Evolutionary conservation across 1,140 invertebrate genomes (phyloP).

Genomic region (Plectrocnemia conspersa): DNA sequence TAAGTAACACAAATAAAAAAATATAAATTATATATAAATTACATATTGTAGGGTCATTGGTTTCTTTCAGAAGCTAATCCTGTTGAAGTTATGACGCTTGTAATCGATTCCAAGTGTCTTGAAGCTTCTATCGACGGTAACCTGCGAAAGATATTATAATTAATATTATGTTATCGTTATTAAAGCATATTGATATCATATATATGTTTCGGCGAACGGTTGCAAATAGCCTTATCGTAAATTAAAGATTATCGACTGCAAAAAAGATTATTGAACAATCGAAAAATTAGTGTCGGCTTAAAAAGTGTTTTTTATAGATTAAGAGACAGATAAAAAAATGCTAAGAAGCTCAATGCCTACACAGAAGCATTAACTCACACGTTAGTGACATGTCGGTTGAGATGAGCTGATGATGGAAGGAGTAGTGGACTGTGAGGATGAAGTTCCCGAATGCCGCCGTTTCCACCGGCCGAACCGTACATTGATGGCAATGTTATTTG

Average conservation of each 20-base stretch:
- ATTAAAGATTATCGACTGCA: too few species aligned
- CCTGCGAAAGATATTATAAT: conserved; percentile 38
- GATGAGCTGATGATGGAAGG: conserved; percentile 39
- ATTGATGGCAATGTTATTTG: conserved; percentile 18
- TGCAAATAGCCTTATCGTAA: too few species aligned
- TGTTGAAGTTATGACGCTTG: conserved; percentile 33
- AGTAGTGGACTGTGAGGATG: conserved; percentile 24
- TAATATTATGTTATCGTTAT: background rate
- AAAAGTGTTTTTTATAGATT: too few species aligned
- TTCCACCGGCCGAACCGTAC: conserved; percentile 32
- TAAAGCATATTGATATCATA: too few species aligned
- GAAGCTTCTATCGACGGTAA: conserved; percentile 42
- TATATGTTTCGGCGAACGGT: too few species aligned
- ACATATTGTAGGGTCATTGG: conserved; percentile 11
- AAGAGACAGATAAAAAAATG: too few species aligned
- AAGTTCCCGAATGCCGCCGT: conserved; percentile 37
- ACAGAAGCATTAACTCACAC: conserved; percentile 37
- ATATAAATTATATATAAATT: background rate
- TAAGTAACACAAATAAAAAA: background rate
- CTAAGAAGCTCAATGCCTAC: background rate
- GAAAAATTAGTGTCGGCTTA: too few species aligned
- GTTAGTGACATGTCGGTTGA: conserved; percentile 44
- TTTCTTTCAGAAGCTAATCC: conserved; percentile 23
- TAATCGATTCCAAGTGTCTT: conserved; percentile 5
- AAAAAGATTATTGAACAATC: too few species aligned